Base-by-base conservation (phyloP, 2,113 vertebrate genomes). In the Stegastes partitus region DNA sequence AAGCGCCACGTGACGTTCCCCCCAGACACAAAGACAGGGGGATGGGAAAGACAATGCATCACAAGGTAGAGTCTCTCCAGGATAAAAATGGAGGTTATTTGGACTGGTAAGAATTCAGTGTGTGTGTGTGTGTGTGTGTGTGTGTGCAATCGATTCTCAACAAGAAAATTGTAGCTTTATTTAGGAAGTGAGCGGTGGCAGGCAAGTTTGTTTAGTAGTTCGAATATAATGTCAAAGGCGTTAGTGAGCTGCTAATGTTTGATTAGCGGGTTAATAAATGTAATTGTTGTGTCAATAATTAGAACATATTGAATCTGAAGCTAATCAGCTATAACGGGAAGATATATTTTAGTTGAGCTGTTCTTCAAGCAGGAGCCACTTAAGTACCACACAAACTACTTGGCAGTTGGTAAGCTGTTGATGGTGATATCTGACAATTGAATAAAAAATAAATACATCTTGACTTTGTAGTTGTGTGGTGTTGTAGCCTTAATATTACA, bases 11-110 rank as follows among this genome's bases (percentile, higher is more conserved):
- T 87, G 85, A 82, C 66, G n/a, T 85, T 74, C 64, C 65, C 28
- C 76, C 50, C 74, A 83, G 68, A 86, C 67, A 85, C 65, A 82
- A 80, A 84, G 69, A 82, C 64, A 74, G 56, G 72, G 82, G 74
- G 84, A 79, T 68, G 70, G 74, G 77, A 44, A 58, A 81, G 34
- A 69, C 59, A 83, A 63, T 64, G 39, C 70, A 75, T 77, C 79
- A 42, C 54, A 65, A 66, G 47, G 68, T 77, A 76, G 42, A 77
- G 67, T 39, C 71, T 65, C 49, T 74, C 70, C 25, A 0, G 23
- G 47, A 25, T 54, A 49, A 49, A n/a, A 57, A 62, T 55, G 53
- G 51, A 67, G 64, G 50, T 68, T 58, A 64, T 81, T 50, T 77
- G 31, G 55, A 71, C 15, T 57, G 50, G 2, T 59, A 53, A 22